A percentile compares a stretch with the other conserved stretches of the same genome.
Evolutionary conservation across 2,113 vertebrate genomes (phyloP).

Genomic region (Pagrus major): DNA sequence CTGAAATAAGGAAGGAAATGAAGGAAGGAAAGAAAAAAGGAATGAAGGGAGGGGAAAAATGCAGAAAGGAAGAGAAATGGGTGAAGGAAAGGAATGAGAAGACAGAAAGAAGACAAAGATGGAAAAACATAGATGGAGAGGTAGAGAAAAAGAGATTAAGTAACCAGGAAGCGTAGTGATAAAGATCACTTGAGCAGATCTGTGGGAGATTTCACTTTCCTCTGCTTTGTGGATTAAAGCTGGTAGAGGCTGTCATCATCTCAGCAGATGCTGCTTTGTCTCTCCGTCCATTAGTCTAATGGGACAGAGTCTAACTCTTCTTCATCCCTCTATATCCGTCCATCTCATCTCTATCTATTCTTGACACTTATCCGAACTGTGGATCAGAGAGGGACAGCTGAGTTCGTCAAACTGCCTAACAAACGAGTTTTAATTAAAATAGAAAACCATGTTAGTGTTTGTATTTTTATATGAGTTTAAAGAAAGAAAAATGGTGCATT

Average conservation of each 20-base stretch:
- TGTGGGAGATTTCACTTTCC: slow-evolving; percentile 16
- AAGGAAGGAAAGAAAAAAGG: background rate
- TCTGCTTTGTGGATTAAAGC: slow-evolving; percentile 48
- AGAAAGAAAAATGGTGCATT: background rate
- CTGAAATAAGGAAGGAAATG: background rate
- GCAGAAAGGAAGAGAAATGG: background rate
- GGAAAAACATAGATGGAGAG: too few species aligned
- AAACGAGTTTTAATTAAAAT: background rate
- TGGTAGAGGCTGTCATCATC: slow-evolving; percentile 23
- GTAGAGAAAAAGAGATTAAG: background rate
- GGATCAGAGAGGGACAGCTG: slow-evolving; percentile 29
- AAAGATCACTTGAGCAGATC: slow-evolving; percentile 6
- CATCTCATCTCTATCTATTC: slow-evolving; percentile 57
- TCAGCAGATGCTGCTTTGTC: slow-evolving; percentile 69
- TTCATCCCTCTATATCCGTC: slow-evolving; percentile 58
- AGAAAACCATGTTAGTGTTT: background rate
- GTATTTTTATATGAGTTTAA: background rate
- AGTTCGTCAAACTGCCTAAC: background rate
- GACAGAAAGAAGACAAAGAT: background rate
- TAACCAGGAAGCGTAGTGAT: background rate
- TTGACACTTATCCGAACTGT: slow-evolving; percentile 51
- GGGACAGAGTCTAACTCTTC: slow-evolving; percentile 38
- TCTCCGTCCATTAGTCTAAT: slow-evolving; percentile 61
- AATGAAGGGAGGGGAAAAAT: background rate
- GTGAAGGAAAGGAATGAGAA: background rate